Conservation (phyloP, 1,140 invertebrate genomes). For the Macrotrachela quadricornifera region DNA sequence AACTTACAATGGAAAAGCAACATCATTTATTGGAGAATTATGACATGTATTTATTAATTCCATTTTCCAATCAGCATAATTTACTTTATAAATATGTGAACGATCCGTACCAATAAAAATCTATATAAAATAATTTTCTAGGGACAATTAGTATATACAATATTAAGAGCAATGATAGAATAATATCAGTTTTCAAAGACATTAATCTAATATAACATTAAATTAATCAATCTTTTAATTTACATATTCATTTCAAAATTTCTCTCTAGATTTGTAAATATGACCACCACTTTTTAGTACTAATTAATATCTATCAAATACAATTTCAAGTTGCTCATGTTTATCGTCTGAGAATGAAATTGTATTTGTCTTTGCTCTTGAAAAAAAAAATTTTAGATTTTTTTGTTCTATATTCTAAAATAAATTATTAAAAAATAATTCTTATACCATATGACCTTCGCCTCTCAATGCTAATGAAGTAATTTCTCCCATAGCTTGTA, state of each 20-base stretch:
- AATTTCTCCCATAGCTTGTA: conserved; percentile 33
- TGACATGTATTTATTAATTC: conserved; percentile 58
- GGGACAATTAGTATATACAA: not conserved
- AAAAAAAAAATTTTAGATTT: no score
- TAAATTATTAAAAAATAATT: not conserved
- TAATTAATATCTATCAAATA: no score
- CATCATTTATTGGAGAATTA: conserved; percentile 49
- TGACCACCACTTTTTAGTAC: no score
- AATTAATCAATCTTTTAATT: not conserved
- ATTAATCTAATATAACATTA: not conserved
- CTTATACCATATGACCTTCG: conserved; percentile 28
- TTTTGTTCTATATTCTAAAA: no score
- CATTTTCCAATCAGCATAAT: conserved; percentile 41
- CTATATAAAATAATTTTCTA: conserved; percentile 13
- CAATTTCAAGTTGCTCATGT: no score
- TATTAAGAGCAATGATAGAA: no score
- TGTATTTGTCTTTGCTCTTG: no score
- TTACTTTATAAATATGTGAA: conserved; percentile 60
- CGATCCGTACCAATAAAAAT: conserved; percentile 45
- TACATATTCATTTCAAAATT: no score
- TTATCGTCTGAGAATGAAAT: no score
- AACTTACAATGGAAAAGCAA: conserved; percentile 57
- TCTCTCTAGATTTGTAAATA: no score
- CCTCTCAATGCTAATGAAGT: conserved; percentile 28
- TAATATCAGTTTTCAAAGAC: no score